A percentile compares a stretch with the other conserved stretches of the same genome.
phyloP scores from a whole-genome alignment of 2,888 invertebrate species.

The Myathropa florea region DNA sequence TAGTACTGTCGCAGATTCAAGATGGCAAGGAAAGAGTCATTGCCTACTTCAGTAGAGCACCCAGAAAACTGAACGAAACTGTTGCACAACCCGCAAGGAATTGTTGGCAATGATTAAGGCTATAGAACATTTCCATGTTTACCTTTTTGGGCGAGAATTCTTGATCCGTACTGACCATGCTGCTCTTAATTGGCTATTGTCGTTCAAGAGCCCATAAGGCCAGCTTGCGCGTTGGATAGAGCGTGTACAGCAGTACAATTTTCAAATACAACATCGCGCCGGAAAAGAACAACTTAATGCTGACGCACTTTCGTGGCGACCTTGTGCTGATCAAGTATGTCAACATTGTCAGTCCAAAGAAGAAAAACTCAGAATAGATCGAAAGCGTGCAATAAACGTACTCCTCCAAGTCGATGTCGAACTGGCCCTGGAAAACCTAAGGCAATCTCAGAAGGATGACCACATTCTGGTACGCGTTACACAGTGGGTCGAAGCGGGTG shows the following conservation, averaged over 20 bases:
- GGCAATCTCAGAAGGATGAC: too few species aligned
- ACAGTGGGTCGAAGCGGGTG: not conserved
- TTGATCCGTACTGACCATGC: slow-evolving; percentile 9
- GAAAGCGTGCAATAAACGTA: too few species aligned
- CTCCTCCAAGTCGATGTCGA: too few species aligned
- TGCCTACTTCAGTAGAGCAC: slow-evolving; percentile 9
- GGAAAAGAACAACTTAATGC: too few species aligned
- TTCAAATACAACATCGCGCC: too few species aligned
- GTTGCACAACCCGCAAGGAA: slow-evolving; percentile 27
- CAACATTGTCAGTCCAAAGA: too few species aligned
- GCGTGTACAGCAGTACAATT: not conserved
- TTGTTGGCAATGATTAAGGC: slow-evolving; percentile 16
- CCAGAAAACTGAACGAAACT: slow-evolving; percentile 17
- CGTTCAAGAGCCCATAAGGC: slow-evolving; percentile 1
- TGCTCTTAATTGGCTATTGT: slow-evolving; percentile 4
- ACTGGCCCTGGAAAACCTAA: too few species aligned
- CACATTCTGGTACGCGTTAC: too few species aligned
- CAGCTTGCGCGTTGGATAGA: slow-evolving; percentile 5
- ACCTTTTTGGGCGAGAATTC: slow-evolving; percentile 15
- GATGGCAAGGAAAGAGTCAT: slow-evolving; percentile 59
- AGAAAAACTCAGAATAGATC: too few species aligned
- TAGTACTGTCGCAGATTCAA: slow-evolving; percentile 25
- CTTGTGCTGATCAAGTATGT: too few species aligned
- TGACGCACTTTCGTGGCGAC: too few species aligned
- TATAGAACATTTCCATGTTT: slow-evolving; percentile 7